Base-by-base conservation (phyloP, 2,888 invertebrate genomes). In the Tanytarsus gracilentus region DNA sequence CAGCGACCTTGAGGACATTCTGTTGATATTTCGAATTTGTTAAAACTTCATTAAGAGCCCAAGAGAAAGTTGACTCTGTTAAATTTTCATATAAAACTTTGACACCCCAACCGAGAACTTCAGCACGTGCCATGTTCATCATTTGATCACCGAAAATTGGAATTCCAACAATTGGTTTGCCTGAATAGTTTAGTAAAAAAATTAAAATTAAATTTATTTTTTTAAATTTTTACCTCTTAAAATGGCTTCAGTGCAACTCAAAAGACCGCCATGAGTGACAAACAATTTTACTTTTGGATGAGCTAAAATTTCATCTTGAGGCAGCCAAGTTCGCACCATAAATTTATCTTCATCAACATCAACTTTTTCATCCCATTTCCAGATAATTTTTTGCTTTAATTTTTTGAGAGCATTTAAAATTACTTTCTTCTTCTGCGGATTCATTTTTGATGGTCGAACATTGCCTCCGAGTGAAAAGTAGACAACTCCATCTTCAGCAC, bases 381-480 rank as follows among this genome's bases (percentile, higher is more conserved):
- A 62, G 5, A 63, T 21, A 2, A 63, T 62, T 26, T 62, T 61
- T 36, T 63, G 52, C 4, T 63, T 62, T 8, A 62, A 23, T 51
- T 62, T 61, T 8, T 40, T 26, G 11, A 63, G 55, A 7, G 66
- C 65, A 6, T 65, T 64, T 1, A 73, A 62, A 5, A 73, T 60
- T 0, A 64, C 67, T 21, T 66, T 48, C 0, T 66, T 67, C 50
- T 69, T 73, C 2, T 67, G 66, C 2, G 49, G 2, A 0, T 70
- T 70, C 21, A 74, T 58, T 40, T 62, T 58, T 53, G 66, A 68
- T 48, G 71, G 69, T 55, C 66, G 69, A 4, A 74, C 21, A 56
- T 71, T 72, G 2, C 73, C 71, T 11, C 78, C 78, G 71, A 79
- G 69, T 1, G 76, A 74, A 62, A 77, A 77, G 63, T 75, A 74